Base-by-base conservation (phyloP, 1,140 invertebrate genomes). In the Cydia pomonella region DNA sequence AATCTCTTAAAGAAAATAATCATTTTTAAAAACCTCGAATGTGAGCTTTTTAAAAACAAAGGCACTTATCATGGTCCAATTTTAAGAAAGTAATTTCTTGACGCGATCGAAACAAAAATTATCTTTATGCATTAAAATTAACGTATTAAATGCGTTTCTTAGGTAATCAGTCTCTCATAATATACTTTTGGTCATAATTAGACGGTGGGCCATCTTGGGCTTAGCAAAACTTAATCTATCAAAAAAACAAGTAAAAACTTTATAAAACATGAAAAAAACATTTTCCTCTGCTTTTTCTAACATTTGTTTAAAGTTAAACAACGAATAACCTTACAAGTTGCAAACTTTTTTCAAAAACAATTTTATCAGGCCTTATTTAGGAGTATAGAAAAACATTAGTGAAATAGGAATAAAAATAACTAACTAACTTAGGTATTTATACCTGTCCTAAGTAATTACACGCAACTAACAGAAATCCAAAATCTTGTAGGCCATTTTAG, bases 1-100 rank as follows among this genome's bases (percentile, higher is more conserved):
- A n/a, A n/a, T n/a, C 89, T 33, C 29, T 23, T 10, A 33, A 72
- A 3, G 73, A 29, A 76, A 50, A 76, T n/a, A 66, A 16, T 53
- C 47, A 21, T 27, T 73, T 27, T 63, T 63, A 63, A 21, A n/a
- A 63, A 63, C 59, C 5, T 63, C 23, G 21, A 12, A 63, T 12
- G 59, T 63, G 21, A 23, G 59, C 23, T 27, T 63, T 63, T 12
- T 25, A 21, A 23, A 23, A 27, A 63, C 23, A 59, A 21, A 21
- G 53, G 53, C n/a, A 59, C 53, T 59, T 59, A 59, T 59, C 18
- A 59, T 59, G 16, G 53, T 18, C 53, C 53, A 23, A 59, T 59
- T 59, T 63, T 63, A 63, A 63, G 12, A 23, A 63, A 10, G 59
- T 59, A 59, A 59, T 18, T 59, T 63, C 3, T 63, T 27, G 1